Evolutionary conservation across 2,888 invertebrate species (phyloP).

Genomic region (Eupithecia tripunctaria): DNA sequence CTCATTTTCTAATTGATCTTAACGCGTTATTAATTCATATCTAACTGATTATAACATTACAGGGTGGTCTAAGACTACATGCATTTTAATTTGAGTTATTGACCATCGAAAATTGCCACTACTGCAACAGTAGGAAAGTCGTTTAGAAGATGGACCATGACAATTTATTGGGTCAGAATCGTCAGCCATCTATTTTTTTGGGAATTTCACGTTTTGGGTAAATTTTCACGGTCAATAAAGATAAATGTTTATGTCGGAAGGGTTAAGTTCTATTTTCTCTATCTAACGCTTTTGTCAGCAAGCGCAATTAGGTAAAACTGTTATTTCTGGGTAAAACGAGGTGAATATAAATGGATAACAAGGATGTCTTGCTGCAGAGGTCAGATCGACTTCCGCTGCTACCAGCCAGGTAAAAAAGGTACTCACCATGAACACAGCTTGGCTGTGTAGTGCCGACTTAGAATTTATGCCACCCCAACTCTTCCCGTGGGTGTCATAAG

Average conservation of each 20-base stretch:
- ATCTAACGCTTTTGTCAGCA: not conserved
- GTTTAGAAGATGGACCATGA: constrained; percentile 67
- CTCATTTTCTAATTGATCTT: constrained; percentile 65
- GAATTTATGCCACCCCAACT: too few species aligned
- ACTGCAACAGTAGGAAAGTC: constrained; percentile 67
- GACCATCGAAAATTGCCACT: constrained; percentile 66
- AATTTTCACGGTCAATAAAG: constrained; percentile 8
- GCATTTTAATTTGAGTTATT: constrained; percentile 58
- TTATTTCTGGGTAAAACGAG: too few species aligned
- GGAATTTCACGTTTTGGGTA: not conserved
- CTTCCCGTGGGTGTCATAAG: too few species aligned
- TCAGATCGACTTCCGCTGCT: too few species aligned
- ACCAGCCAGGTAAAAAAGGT: too few species aligned
- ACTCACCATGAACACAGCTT: too few species aligned
- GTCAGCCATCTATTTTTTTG: constrained; percentile 1
- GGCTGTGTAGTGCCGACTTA: too few species aligned
- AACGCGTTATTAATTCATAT: constrained; percentile 74
- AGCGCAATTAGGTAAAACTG: not conserved
- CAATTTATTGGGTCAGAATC: constrained; percentile 65
- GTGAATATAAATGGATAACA: too few species aligned
- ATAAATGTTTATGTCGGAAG: constrained; percentile 6
- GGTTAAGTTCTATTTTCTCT: not conserved
- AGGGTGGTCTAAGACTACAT: constrained; percentile 68
- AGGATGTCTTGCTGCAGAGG: too few species aligned
- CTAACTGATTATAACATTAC: constrained; percentile 51